Conservation (phyloP, 1,140 invertebrate genomes). For the Drosophila obscura region DNA sequence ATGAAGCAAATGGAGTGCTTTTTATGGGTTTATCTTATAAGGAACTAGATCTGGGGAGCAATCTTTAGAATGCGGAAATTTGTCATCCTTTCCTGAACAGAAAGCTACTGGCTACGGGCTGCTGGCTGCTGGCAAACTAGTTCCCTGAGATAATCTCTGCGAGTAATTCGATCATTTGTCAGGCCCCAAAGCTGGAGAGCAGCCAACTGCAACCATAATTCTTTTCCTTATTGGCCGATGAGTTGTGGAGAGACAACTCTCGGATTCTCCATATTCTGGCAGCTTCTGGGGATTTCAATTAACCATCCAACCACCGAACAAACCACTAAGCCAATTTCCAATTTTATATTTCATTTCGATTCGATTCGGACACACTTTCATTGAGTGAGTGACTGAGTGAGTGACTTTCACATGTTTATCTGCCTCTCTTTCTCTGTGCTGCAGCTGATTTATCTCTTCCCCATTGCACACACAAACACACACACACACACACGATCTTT, state of each 20-base stretch:
- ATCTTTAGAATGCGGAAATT: no score
- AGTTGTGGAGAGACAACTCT: conserved; percentile 2
- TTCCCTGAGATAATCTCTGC: conserved; percentile 10
- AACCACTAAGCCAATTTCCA: conserved; percentile 15
- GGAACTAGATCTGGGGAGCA: not conserved
- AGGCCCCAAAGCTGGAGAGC: conserved; percentile 27
- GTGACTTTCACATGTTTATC: conserved; percentile 50
- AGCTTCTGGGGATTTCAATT: conserved; percentile 46
- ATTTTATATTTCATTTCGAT: conserved; percentile 47
- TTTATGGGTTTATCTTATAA: conserved; percentile 29
- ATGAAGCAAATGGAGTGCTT: not conserved
- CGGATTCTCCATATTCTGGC: conserved; percentile 32
- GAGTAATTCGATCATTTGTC: conserved; percentile 35
- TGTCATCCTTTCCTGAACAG: no score
- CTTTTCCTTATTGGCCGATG: conserved; percentile 29
- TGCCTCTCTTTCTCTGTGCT: conserved; percentile 26
- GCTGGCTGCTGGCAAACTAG: not conserved
- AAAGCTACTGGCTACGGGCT: not conserved
- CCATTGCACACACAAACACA: conserved; percentile 30
- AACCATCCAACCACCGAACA: conserved; percentile 24
- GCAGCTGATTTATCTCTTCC: conserved; percentile 8
- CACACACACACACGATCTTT: conserved; percentile 57
- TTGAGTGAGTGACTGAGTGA: conserved; percentile 15
- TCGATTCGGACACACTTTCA: conserved; percentile 58
- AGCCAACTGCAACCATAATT: conserved; percentile 34